Conservation (phyloP, 2,797 vertebrate species). For the Gastrophryne carolinensis region DNA sequence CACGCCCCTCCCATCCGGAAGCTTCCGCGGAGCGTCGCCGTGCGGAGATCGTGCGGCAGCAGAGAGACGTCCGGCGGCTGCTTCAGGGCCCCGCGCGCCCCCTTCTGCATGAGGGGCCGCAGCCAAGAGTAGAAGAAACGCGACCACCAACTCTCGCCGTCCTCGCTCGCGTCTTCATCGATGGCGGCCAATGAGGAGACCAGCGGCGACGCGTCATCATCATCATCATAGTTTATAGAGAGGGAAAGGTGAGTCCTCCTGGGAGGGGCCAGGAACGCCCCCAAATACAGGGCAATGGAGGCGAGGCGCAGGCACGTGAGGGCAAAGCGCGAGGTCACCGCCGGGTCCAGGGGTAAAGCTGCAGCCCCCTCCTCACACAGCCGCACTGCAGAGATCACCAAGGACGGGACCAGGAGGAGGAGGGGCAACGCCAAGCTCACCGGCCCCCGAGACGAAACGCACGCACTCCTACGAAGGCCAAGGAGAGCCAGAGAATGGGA, state of each 20-base stretch:
- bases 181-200: conserved; percentile 61
- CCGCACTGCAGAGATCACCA: conserved; percentile 74
- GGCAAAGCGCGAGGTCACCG: conserved; percentile 68
- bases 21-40: conserved; percentile 64
- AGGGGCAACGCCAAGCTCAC: conserved; percentile 65
- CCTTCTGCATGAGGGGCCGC: conserved; percentile 80
- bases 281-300: conserved; percentile 74
- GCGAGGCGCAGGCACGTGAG: conserved; percentile 71
- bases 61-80: conserved; percentile 73
- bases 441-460: conserved; percentile 75
- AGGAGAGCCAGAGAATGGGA: conserved; percentile 74
- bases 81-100: conserved; percentile 74
- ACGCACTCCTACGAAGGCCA: conserved; percentile 67
- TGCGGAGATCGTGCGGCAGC: conserved; percentile 79
- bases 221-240: conserved; percentile 66
- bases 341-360: conserved; percentile 60
- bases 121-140: conserved; percentile 89
- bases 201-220: conserved; percentile 65
- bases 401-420: conserved; percentile 75
- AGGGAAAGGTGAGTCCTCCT: conserved; percentile 53
- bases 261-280: conserved; percentile 70
- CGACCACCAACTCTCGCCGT: conserved; percentile 85
- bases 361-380: conserved; percentile 63
- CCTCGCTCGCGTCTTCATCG: conserved; percentile 76
- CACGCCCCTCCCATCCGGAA: conserved; percentile 60